Evolutionary conservation across 2,888 invertebrate genomes (phyloP), one percentile per base, ranked within the genome.

Genomic region (Pantelozetes paolii): DNA sequence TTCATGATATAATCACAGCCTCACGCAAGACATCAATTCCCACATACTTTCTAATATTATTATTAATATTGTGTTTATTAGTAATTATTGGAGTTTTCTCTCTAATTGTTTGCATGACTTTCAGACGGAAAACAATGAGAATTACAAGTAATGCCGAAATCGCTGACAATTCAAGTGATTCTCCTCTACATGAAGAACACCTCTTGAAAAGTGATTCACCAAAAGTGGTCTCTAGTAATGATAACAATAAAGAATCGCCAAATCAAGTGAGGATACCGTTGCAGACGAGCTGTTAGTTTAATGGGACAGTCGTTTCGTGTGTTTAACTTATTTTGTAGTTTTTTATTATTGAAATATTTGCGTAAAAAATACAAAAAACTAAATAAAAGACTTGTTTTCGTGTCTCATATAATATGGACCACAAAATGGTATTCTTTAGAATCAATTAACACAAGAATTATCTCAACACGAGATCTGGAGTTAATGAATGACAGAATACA

Each of bases 241-340:
- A 42, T 11, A 26, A 28, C n/a, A 64, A 28, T 64, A 69, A 69
- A 69, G 69, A 69, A 3, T 32, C 54, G 11, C 64, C 69, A 26
- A 69, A 69, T 69, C 69, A 69, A 69, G 69, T 69, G 40, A 69
- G 69, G 40, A 42, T 69, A 20, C 69, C 69, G 18, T 40, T 69
- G 42, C 69, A 69, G 28, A 69, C 69, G 40, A 69, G 69, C 20
- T 69, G 69, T 45, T 69, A 69, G 11, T 1, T 32, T 6, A 54
- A 54, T 54, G 18, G 36, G 11, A 45, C 11, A 45, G 11, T 26
- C 54, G 9, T 26, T 54, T 26, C 5, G 26, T 45, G n/a, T 45
- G 20, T 28, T 57, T 57, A 57, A 57, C 57, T 57, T 57, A 57
- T 57, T 57, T 5, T 57, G 26, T 23, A 57, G 23, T 54, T 54